These are phyloP conservation scores for Falco concolor DNA, from an alignment of 2,797 vertebrate genomes.

Conservation along the genomic window DNA sequence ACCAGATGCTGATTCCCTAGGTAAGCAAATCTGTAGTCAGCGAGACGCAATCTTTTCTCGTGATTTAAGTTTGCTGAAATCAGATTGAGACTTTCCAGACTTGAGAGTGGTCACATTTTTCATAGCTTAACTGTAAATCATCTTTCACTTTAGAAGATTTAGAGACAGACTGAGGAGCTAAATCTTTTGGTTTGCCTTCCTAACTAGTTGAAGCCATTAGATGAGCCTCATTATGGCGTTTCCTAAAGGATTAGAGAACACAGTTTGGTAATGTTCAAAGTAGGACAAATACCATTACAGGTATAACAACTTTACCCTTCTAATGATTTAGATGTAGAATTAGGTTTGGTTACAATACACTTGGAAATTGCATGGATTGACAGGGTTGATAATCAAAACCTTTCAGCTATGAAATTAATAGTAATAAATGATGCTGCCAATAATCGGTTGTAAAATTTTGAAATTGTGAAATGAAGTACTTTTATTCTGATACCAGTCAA, in stretches of 20 bases:
- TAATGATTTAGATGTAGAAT: constrained; percentile 17
- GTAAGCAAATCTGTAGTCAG: constrained; percentile 43
- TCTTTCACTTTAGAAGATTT: constrained; percentile 85
- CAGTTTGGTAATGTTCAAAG: constrained; percentile 69
- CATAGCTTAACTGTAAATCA: constrained; percentile 88
- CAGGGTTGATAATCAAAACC: not conserved
- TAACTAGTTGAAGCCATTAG: constrained; percentile 77
- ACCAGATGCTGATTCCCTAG: constrained; percentile 49
- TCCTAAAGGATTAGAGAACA: constrained; percentile 71
- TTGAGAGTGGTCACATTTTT: constrained; percentile 79
- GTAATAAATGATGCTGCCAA: not conserved
- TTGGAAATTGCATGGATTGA: constrained; percentile 17
- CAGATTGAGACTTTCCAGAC: constrained; percentile 76
- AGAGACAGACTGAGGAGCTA: constrained; percentile 79
- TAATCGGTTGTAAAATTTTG: not conserved
- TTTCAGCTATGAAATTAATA: not conserved
- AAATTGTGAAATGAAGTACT: not conserved
- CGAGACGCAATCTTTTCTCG: constrained; percentile 24
- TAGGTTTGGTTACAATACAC: constrained; percentile 30
- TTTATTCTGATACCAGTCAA: not conserved
- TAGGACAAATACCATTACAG: constrained; percentile 56
- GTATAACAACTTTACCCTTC: constrained; percentile 49
- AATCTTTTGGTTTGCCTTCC: constrained; percentile 84
- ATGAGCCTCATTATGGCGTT: constrained; percentile 72
- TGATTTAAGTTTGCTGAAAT: constrained; percentile 70